Conservation (phyloP, 2,113 vertebrate species). For the Coryphaenoides rupestris region DNA sequence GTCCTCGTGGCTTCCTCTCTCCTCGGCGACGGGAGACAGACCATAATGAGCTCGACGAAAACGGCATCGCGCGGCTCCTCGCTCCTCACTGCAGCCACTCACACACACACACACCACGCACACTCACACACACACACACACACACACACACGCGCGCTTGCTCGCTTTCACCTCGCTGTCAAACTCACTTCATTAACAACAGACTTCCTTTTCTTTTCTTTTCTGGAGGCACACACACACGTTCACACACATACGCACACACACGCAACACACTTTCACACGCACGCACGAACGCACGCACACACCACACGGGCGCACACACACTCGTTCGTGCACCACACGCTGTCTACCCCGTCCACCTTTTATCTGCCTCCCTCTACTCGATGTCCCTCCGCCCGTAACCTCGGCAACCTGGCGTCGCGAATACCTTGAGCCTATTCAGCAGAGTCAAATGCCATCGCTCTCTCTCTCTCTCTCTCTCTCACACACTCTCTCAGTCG, state of each 20-base stretch:
- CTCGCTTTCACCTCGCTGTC: not conserved
- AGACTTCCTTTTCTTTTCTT: not conserved
- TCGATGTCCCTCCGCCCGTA: conserved; percentile 63
- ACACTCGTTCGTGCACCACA: not conserved
- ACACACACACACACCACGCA: not conserved
- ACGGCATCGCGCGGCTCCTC: not conserved
- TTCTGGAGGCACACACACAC: not conserved
- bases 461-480: conserved; percentile 31
- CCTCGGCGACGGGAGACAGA: not conserved
- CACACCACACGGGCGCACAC: not conserved
- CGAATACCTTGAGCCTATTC: conserved; percentile 93
- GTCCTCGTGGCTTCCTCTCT: not conserved
- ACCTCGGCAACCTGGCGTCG: conserved; percentile 75
- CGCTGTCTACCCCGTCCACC: not conserved
- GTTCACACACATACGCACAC: not conserved
- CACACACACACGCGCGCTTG: too few species aligned
- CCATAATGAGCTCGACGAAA: not conserved
- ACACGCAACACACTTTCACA: not conserved
- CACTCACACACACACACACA: not conserved
- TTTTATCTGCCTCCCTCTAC: conserved; percentile 29
- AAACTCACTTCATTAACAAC: not conserved
- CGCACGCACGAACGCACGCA: not conserved
- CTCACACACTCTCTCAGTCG: not conserved
- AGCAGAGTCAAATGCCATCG: conserved; percentile 96
- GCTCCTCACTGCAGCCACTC: not conserved